Conservation (phyloP, 2,888 invertebrate genomes). For the Exocentrus adspersus region DNA sequence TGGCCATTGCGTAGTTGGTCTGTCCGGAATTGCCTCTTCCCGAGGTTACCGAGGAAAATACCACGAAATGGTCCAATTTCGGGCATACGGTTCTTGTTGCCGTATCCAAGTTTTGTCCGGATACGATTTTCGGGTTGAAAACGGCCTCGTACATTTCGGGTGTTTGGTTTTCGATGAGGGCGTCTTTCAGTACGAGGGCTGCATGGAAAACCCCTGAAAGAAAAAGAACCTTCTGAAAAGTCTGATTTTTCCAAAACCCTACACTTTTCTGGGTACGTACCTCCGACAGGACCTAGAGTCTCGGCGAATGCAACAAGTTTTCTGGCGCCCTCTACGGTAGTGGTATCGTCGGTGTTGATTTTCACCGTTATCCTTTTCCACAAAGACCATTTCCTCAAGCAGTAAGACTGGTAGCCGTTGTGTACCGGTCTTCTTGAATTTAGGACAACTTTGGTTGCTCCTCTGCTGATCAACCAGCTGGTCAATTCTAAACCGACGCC, state of each 20-base stretch:
- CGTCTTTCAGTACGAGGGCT: conserved; percentile 67
- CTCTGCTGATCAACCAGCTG: conserved; percentile 69
- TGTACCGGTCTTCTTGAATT: conserved; percentile 69
- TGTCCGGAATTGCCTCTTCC: conserved; percentile 50
- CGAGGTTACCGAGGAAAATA: conserved; percentile 47
- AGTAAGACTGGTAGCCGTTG: conserved; percentile 70
- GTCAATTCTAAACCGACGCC: conserved; percentile 74
- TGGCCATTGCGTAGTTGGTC: conserved; percentile 50
- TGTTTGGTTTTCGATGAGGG: conserved; percentile 67
- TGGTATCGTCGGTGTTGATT: conserved; percentile 62
- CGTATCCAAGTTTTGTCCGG: conserved; percentile 68
- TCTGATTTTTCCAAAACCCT: too few species aligned
- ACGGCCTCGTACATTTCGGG: conserved; percentile 65
- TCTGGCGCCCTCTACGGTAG: conserved; percentile 59
- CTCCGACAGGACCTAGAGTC: conserved; percentile 68
- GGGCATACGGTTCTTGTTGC: conserved; percentile 65
- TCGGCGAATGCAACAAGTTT: conserved; percentile 61
- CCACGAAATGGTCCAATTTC: conserved; percentile 52
- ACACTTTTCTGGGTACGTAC: conserved; percentile 46
- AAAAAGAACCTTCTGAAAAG: too few species aligned
- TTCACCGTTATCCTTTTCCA: conserved; percentile 56
- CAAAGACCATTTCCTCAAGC: conserved; percentile 56
- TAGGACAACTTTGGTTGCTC: conserved; percentile 69
- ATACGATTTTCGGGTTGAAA: conserved; percentile 69
- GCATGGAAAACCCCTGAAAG: conserved; percentile 46